phyloP scores from a whole-genome alignment of 2,113 vertebrate species.

The Hypomesus transpacificus region DNA sequence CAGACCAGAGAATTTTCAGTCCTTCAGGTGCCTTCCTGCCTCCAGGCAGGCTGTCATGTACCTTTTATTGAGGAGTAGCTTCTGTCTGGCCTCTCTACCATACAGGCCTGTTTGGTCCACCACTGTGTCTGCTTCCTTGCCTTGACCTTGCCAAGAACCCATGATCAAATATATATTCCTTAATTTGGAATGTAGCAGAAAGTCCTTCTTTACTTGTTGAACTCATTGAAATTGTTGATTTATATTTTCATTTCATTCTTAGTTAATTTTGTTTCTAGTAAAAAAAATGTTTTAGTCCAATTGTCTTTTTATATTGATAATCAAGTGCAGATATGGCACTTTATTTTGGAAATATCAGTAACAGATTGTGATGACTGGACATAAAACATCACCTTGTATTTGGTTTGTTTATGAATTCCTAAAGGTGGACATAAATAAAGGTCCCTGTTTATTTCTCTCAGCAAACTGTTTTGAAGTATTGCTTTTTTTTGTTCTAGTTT shows the following conservation, averaged over 20 bases:
- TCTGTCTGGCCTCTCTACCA: too few relatives aligned
- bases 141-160: neutral
- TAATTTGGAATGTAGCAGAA: constrained; percentile 22
- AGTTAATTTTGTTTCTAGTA: neutral
- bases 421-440: too few relatives aligned
- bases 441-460: neutral
- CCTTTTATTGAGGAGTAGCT: too few relatives aligned
- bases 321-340: neutral
- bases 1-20: too few relatives aligned
- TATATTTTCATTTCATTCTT: constrained; percentile 32
- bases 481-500: too few relatives aligned
- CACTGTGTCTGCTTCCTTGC: constrained; percentile 1
- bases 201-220: constrained; percentile 20
- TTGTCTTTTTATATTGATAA: neutral
- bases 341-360: neutral
- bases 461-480: too few relatives aligned
- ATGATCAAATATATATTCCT: neutral
- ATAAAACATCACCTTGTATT: neutral
- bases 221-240: constrained; percentile 21
- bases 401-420: too few relatives aligned
- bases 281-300: too few relatives aligned
- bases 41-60: too few relatives aligned
- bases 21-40: too few relatives aligned
- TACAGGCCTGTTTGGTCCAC: too few relatives aligned
- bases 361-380: neutral